These are phyloP conservation scores for Axea sp. DNA, from an alignment of 2,888 invertebrate species.

Conservation along the genomic window DNA sequence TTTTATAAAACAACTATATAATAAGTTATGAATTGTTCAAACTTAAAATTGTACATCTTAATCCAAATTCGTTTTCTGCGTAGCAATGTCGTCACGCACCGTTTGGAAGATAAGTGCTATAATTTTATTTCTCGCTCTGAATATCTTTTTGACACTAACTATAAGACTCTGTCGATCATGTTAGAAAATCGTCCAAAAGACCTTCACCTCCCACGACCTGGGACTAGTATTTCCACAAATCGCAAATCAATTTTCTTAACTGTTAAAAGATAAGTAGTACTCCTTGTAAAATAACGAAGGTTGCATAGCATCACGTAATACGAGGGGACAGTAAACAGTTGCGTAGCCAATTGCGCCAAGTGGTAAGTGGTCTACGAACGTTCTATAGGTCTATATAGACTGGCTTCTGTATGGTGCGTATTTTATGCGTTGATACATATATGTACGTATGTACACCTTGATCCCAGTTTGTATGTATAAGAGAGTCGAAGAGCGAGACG, in stretches of 20 bases:
- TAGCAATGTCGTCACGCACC: too few species aligned
- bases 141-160: too few species aligned
- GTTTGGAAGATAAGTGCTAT: too few species aligned
- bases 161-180: too few species aligned
- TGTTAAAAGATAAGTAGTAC: slow-evolving; percentile 61
- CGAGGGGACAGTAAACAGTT: slow-evolving; percentile 78
- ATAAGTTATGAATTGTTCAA: too few species aligned
- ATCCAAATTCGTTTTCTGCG: too few species aligned
- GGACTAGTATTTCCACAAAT: slow-evolving; percentile 15
- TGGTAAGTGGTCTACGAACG: slow-evolving; percentile 72
- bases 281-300: slow-evolving; percentile 66
- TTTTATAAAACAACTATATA: too few species aligned
- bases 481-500: slow-evolving; percentile 30
- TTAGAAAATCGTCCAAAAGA: too few species aligned
- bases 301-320: slow-evolving; percentile 77
- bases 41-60: too few species aligned
- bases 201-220: slow-evolving; percentile 21
- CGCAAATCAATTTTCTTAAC: slow-evolving; percentile 40
- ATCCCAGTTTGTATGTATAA: slow-evolving; percentile 2
- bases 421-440: slow-evolving; percentile 59
- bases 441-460: slow-evolving; percentile 28
- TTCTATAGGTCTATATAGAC: slow-evolving; percentile 61
- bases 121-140: too few species aligned
- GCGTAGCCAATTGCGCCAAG: slow-evolving; percentile 77
- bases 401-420: slow-evolving; percentile 65